Conservation (phyloP, 2,797 vertebrate species). For the Australoheros facetus region DNA sequence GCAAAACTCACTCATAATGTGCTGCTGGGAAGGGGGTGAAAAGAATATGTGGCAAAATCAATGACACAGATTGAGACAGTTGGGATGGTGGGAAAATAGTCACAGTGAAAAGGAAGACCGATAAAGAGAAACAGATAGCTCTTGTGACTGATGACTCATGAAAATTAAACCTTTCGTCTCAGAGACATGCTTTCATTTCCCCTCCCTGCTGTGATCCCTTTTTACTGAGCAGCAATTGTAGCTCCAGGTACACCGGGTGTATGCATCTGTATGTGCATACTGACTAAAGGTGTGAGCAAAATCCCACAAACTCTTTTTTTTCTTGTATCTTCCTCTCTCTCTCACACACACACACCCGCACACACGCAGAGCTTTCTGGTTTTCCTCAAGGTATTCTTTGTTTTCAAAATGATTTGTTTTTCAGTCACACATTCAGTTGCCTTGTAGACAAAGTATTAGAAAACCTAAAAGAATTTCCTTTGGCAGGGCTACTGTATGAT, state of each 20-base stretch:
- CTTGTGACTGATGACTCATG: slow-evolving; percentile 61
- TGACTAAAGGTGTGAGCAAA: slow-evolving; percentile 14
- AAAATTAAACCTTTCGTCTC: slow-evolving; percentile 74
- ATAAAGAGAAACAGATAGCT: slow-evolving; percentile 49
- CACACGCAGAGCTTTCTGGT: slow-evolving; percentile 11
- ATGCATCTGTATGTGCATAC: slow-evolving; percentile 12
- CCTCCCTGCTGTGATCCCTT: slow-evolving; percentile 40
- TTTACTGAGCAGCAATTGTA: slow-evolving; percentile 33
- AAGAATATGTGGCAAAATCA: slow-evolving; percentile 34
- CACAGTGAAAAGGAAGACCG: slow-evolving; percentile 8
- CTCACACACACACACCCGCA: neutral
- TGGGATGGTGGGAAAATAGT: slow-evolving; percentile 10
- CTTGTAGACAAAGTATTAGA: slow-evolving; percentile 40
- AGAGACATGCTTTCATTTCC: slow-evolving; percentile 64
- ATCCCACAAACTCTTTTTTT: neutral
- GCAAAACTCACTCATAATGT: slow-evolving; percentile 34
- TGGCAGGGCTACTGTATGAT: slow-evolving; percentile 50
- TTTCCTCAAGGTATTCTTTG: slow-evolving; percentile 44
- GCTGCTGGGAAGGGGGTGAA: slow-evolving; percentile 36
- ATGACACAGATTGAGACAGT: slow-evolving; percentile 28
- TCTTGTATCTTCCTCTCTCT: slow-evolving; percentile 5
- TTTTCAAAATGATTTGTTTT: slow-evolving; percentile 41
- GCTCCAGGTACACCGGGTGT: slow-evolving; percentile 54
- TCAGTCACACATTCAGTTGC: slow-evolving; percentile 25
- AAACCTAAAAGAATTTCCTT: slow-evolving; percentile 47